These are phyloP conservation scores for Beris morrisii DNA, from an alignment of 2,888 invertebrate genomes.

Conservation along the genomic window DNA sequence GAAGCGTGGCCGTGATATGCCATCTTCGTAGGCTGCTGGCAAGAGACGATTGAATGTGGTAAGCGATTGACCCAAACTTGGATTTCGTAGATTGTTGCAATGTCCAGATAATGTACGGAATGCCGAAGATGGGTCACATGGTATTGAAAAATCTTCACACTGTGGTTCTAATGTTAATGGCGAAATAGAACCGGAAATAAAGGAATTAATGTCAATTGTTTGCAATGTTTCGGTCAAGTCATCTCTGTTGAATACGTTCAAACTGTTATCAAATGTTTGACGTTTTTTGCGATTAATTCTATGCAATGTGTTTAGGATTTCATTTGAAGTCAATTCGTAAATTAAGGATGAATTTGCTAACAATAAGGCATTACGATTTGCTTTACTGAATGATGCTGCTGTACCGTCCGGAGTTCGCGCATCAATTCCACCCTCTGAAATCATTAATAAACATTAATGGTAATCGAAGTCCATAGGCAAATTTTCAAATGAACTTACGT, in stretches of 20 bases:
- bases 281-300: slow-evolving; percentile 66
- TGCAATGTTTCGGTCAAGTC: slow-evolving; percentile 77
- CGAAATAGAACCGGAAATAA: slow-evolving; percentile 64
- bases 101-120: slow-evolving; percentile 76
- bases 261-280: slow-evolving; percentile 70
- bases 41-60: slow-evolving; percentile 82
- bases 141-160: slow-evolving; percentile 69
- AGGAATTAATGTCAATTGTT: slow-evolving; percentile 74
- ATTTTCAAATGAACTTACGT: slow-evolving; percentile 58
- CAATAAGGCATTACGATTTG: slow-evolving; percentile 79
- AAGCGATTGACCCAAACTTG: slow-evolving; percentile 79
- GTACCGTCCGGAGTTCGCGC: slow-evolving; percentile 84
- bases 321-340: slow-evolving; percentile 84
- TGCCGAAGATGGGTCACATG: slow-evolving; percentile 72
- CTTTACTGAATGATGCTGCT: slow-evolving; percentile 88
- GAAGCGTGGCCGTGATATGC: slow-evolving; percentile 77
- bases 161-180: slow-evolving; percentile 65
- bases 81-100: slow-evolving; percentile 85
- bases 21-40: slow-evolving; percentile 87
- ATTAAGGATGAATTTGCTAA: slow-evolving; percentile 84
- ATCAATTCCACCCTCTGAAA: slow-evolving; percentile 75
- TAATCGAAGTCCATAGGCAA: neutral
- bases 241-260: slow-evolving; percentile 59
- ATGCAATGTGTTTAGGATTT: slow-evolving; percentile 69
- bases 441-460: neutral